These are phyloP conservation scores for Plebejus argus DNA, from an alignment of 2,888 invertebrate genomes.

Conservation along the genomic window DNA sequence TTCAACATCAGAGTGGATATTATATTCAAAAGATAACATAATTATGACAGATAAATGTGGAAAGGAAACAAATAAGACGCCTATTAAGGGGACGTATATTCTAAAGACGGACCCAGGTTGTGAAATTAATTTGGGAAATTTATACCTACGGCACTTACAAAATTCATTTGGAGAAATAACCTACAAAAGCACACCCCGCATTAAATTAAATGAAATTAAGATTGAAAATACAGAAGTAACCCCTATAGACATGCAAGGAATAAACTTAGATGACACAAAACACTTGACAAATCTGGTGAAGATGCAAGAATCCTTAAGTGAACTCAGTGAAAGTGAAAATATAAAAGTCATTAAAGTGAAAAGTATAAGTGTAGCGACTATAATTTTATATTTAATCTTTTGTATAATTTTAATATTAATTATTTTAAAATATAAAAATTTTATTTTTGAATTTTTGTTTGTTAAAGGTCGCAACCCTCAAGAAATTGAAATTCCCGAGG, in stretches of 20 bases:
- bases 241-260: constrained; percentile 32
- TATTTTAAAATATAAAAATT: constrained; percentile 16
- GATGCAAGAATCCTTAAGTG: too few relatives aligned
- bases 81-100: constrained; percentile 27
- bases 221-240: background rate
- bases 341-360: constrained; percentile 25
- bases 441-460: background rate
- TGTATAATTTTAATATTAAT: background rate
- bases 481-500: constrained; percentile 20
- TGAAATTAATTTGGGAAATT: background rate
- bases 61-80: constrained; percentile 27
- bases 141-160: background rate
- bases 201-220: background rate
- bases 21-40: too few relatives aligned
- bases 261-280: constrained; percentile 31
- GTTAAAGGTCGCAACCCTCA: constrained; percentile 25
- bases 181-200: background rate
- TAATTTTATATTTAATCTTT: constrained; percentile 2
- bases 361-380: constrained; percentile 27
- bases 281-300: too few relatives aligned
- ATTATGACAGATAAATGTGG: constrained; percentile 20
- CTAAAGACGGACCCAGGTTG: constrained; percentile 6
- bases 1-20: background rate
- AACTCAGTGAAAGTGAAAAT: constrained; percentile 7
- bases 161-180: constrained; percentile 14